Evolutionary conservation across 2,797 vertebrate species (phyloP), one percentile per base, ranked within the genome.

Genomic region (Protosalanx chinensis): DNA sequence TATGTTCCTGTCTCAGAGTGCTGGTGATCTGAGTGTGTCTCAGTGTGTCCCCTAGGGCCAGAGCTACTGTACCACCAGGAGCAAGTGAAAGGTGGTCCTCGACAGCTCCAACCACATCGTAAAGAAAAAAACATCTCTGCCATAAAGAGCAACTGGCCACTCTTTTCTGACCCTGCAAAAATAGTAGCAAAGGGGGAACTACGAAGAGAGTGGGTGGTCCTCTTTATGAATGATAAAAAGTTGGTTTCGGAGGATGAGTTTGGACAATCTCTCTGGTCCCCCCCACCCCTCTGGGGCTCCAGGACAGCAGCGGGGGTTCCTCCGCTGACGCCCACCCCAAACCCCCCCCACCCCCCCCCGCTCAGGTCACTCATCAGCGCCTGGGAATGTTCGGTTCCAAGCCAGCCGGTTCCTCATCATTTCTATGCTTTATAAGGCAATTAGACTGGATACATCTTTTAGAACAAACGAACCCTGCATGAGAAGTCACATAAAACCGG

Each of bases 141-240:
- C 87, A 88, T 92, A 89, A 93, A 93, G 86, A 91, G 83, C 92
- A 93, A 92, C 92, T 93, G 92, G 91, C 83, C 87, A 87, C 87
- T 89, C 87, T 80, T 86, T 83, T 89, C 84, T 89, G 88, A 91
- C 91, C 90, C 87, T 90, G 88, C 88, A 81, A 87, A 92, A 92
- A 91, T 89, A 90, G 88, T 88, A 86, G 81, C 84, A 79, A 87
- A 86, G 85, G 78, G 82, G 10, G 13, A 12, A 8, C 7, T 85
- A 88, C 62, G 78, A 27, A 27, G 82, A 85, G 90, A 89, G 88
- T 92, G 92, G 92, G 91, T 93, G 92, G 91, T 92, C 91, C 70
- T 37, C 59, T 82, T 82, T 85, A 85, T 85, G 83, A 81, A 84
- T 74, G 76, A 84, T 76, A 73, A 60, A 60, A 78, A 68, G 71